phyloP scores from a whole-genome alignment of 2,113 vertebrate genomes.

The Odontesthes bonariensis region DNA sequence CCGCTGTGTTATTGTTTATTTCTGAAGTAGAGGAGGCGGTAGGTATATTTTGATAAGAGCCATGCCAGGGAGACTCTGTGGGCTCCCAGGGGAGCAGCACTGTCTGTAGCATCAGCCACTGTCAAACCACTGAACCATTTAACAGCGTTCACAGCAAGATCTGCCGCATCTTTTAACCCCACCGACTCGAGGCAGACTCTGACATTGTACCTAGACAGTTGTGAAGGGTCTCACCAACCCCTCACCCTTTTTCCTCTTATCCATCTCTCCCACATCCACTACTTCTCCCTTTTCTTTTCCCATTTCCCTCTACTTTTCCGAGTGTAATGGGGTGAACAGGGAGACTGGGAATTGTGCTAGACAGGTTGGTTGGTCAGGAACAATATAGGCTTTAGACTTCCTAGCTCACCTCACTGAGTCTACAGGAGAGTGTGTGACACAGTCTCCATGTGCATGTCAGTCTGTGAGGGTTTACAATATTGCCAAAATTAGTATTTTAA shows the following conservation, averaged over 20 bases:
- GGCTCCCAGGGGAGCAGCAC: slow-evolving; percentile 75
- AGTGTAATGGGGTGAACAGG: slow-evolving; percentile 75
- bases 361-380: slow-evolving; percentile 79
- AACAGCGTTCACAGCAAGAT: slow-evolving; percentile 81
- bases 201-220: slow-evolving; percentile 80
- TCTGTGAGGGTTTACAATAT: background rate
- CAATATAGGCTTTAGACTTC: slow-evolving; percentile 76
- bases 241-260: slow-evolving; percentile 11
- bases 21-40: slow-evolving; percentile 63
- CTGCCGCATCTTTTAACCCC: slow-evolving; percentile 81
- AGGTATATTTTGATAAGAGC: slow-evolving; percentile 79
- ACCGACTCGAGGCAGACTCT: slow-evolving; percentile 77
- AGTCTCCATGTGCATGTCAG: slow-evolving; percentile 16
- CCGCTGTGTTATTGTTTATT: slow-evolving; percentile 79
- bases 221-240: slow-evolving; percentile 58
- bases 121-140: slow-evolving; percentile 87
- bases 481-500: background rate
- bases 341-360: slow-evolving; percentile 57
- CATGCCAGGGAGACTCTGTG: slow-evolving; percentile 69
- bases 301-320: slow-evolving; percentile 66
- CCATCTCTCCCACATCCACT: slow-evolving; percentile 29
- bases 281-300: slow-evolving; percentile 50
- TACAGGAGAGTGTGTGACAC: slow-evolving; percentile 50
- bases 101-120: slow-evolving; percentile 83
- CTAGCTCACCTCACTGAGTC: slow-evolving; percentile 75